Conservation (phyloP, 1,140 invertebrate genomes). For the Caerostris darwini region DNA sequence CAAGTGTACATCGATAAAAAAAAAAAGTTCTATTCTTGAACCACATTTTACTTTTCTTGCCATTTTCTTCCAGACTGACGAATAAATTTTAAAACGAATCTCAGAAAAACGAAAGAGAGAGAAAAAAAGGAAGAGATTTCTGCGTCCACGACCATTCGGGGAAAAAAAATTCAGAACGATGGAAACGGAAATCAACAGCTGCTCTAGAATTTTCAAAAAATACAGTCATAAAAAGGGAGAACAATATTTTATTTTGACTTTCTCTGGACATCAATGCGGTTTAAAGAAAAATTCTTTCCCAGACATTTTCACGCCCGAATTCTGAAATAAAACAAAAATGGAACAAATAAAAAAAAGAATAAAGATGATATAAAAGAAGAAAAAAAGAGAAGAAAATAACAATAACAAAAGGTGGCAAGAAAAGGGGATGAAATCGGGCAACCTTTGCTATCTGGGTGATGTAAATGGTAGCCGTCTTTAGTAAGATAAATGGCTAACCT, state of each 20-base stretch:
- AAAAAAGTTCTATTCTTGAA: background rate
- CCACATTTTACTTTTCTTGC: background rate
- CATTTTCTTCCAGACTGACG: background rate
- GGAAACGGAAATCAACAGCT: constrained; percentile 54
- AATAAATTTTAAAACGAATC: background rate
- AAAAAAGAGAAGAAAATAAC: background rate
- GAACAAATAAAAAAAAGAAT: background rate
- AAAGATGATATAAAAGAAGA: background rate
- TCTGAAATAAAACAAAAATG: constrained; percentile 43
- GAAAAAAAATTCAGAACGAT: background rate
- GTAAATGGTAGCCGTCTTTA: constrained; percentile 45
- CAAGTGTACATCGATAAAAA: background rate
- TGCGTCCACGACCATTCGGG: background rate
- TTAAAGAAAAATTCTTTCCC: background rate
- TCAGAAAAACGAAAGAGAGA: background rate
- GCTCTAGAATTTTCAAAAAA: constrained; percentile 12
- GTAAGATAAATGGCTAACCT: constrained; percentile 54
- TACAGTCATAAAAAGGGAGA: constrained; percentile 26
- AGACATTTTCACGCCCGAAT: constrained; percentile 50
- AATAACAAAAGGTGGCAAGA: background rate
- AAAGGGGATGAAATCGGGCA: background rate
- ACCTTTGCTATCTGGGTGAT: constrained; percentile 29
- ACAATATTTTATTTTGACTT: constrained; percentile 50
- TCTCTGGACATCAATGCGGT: background rate
- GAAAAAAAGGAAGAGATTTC: background rate